Evolutionary conservation across 2,888 invertebrate species (phyloP), one percentile per base, ranked within the genome.

Genomic region (Aporophyla nigra): DNA sequence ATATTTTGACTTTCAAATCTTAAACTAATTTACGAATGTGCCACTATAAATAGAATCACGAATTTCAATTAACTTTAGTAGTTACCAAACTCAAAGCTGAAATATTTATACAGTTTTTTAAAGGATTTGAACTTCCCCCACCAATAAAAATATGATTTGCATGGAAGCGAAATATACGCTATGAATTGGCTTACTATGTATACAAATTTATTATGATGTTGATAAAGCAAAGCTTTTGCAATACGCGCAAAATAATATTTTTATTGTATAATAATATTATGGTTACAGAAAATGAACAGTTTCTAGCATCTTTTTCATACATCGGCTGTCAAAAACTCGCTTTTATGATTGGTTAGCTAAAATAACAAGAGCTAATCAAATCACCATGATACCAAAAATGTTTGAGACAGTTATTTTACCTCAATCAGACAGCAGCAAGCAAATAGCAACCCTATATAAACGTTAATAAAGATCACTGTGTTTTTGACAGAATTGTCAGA

Each of bases 81-180:
- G 62, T 66, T 69, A 56, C 24, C 9, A 40, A 27, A 56, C 4
- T n/a, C 43, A 53, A 53, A 59, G 2, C n/a, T 21, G 12, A 43
- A 19, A 49, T 71, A 46, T 54, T 40, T 59, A 70, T 43, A 51
- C 14, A 72, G 16, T 43, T 67, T 63, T n/a, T n/a, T n/a, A n/a
- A n/a, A n/a, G n/a, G n/a, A n/a, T n/a, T n/a, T n/a, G n/a, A n/a
- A n/a, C n/a, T n/a, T n/a, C n/a, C 21, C 58, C 49, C 33, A 85
- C 74, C 78, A 74, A 72, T 77, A 73, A 86, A 81, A 86, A 80
- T 76, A 80, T 84, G 33, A 78, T 80, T 83, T 87, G 92, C 92
- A 92, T 92, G 92, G 80, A 80, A 84, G 87, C 89, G 61, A 90
- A 85, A 80, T 79, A 85, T 85, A 80, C 78, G 91, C 91, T 91